Percentiles rank a stretch among this genome's conserved stretches.
Evolutionary conservation across 1,140 invertebrate genomes (phyloP).

Genomic region (Brachionus rubens): DNA sequence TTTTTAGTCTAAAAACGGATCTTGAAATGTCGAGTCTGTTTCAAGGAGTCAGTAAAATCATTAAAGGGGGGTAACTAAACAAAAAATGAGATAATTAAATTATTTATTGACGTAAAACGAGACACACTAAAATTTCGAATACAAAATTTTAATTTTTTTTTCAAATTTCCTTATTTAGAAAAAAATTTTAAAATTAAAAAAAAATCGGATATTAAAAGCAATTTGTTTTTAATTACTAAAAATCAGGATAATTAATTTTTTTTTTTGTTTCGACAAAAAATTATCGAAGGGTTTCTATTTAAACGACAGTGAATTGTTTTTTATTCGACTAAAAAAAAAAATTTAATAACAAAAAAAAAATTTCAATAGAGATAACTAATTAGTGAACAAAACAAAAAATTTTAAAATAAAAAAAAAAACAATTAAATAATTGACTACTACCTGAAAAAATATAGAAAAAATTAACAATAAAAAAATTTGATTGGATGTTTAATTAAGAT

Average conservation of each 20-base stretch:
- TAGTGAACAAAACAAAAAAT: neutral
- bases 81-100: neutral
- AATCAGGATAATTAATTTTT: constrained; percentile 44
- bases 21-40: neutral
- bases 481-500: constrained; percentile 8
- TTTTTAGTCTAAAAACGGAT: neutral
- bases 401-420: neutral
- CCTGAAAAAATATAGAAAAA: neutral
- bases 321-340: no score
- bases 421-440: constrained; percentile 24
- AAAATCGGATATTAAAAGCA: constrained; percentile 45
- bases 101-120: constrained; percentile 37
- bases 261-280: neutral
- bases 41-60: no score
- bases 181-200: constrained; percentile 8
- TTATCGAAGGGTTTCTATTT: neutral
- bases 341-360: no score
- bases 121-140: no score
- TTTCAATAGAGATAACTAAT: constrained; percentile 14
- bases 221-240: constrained; percentile 35
- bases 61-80: neutral
- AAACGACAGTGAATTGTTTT: no score
- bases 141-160: no score
- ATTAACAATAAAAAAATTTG: neutral
- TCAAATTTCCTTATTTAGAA: constrained; percentile 12